phyloP scores from a whole-genome alignment of 37 sponge, comb jelly and placozoan species.

The Crambe crambe region DNA sequence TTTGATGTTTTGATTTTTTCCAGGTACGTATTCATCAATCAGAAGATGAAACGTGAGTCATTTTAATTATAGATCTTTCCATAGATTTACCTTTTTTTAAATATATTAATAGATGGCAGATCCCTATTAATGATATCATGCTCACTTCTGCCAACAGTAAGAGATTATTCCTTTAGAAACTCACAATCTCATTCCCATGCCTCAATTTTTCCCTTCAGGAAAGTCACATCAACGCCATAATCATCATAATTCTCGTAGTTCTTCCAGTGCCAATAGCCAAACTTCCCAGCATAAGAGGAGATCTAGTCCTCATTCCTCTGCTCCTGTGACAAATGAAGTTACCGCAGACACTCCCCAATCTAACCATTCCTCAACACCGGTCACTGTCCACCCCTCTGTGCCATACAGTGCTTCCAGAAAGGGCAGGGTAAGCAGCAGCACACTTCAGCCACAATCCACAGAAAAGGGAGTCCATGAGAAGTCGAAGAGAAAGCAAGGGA shows the following conservation, averaged over 20 bases:
- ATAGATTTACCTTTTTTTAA: not conserved
- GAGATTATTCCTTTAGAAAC: not conserved
- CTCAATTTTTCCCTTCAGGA: not conserved
- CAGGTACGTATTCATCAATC: not conserved
- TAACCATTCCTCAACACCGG: not conserved
- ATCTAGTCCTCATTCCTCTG: not conserved
- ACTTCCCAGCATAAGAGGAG: not conserved
- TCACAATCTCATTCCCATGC: not conserved
- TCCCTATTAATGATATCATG: constrained; percentile 22
- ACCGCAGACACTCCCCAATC: not conserved
- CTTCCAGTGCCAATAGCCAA: not conserved
- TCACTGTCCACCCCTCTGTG: not conserved
- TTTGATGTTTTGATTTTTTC: not conserved
- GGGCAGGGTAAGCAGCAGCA: too few relatives aligned
- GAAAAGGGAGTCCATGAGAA: too few relatives aligned
- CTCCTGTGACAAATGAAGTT: not conserved
- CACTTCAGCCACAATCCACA: not conserved
- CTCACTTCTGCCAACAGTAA: not conserved
- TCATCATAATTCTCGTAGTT: not conserved
- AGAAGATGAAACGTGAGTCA: not conserved
- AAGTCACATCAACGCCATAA: not conserved
- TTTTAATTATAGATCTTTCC: too few relatives aligned
- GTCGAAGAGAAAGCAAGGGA: too few relatives aligned
- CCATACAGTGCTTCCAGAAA: not conserved
- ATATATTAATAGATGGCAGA: constrained; percentile 15